These are phyloP conservation scores for Microtus richardsoni DNA, from an alignment of 2,113 vertebrate species.

Conservation along the genomic window DNA sequence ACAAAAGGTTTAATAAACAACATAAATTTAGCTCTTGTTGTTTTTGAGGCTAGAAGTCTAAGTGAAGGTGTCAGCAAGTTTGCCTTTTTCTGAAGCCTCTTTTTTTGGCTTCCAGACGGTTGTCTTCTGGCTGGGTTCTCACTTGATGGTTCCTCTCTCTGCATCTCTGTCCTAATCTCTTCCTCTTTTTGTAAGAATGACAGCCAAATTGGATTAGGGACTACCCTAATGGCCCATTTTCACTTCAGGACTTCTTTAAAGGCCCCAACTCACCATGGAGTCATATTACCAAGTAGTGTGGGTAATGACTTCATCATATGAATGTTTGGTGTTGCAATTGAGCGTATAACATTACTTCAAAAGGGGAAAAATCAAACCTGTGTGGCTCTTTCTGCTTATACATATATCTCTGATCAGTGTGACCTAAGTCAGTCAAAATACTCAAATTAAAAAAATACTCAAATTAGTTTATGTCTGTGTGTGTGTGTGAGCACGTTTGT, in stretches of 20 bases:
- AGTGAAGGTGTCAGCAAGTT: background rate
- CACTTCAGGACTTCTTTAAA: conserved; percentile 12
- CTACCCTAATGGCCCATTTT: background rate
- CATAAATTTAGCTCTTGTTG: conserved; percentile 21
- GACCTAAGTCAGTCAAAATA: conserved; percentile 18
- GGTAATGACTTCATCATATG: background rate
- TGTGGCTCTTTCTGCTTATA: background rate
- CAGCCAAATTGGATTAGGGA: background rate
- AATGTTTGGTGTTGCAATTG: background rate
- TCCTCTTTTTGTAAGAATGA: background rate
- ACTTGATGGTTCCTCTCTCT: background rate
- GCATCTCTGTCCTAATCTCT: conserved; percentile 4
- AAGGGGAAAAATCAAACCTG: background rate
- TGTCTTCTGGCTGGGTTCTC: background rate
- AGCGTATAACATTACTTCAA: background rate
- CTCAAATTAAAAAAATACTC: conserved; percentile 13
- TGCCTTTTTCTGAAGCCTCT: conserved; percentile 31
- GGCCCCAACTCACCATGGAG: background rate
- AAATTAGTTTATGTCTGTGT: background rate
- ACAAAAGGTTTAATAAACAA: conserved; percentile 24
- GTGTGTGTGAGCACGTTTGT: background rate
- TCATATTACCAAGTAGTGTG: background rate
- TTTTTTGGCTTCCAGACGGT: background rate
- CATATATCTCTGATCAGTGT: background rate
- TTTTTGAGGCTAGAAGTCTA: background rate